phyloP scores from a whole-genome alignment of 1,140 invertebrate species.

The Diabrotica undecimpunctata region DNA sequence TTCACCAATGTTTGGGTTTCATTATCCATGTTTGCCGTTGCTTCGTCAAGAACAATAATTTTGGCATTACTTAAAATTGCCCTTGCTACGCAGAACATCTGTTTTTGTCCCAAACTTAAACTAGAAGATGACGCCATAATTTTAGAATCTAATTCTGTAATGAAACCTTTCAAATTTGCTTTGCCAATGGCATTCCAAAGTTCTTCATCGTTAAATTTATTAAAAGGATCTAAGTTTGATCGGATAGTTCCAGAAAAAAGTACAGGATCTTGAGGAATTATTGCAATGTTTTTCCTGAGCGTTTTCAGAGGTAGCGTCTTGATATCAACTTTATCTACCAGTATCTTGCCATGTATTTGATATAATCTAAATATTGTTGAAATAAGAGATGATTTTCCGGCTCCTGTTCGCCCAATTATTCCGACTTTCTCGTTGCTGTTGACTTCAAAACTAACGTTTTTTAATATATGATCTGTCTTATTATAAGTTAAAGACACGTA shows the following conservation, averaged over 20 bases:
- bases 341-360: slow-evolving; percentile 3
- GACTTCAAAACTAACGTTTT: slow-evolving; percentile 60
- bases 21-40: slow-evolving; percentile 68
- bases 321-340: slow-evolving; percentile 9
- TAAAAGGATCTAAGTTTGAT: slow-evolving; percentile 57
- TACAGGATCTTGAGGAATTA: slow-evolving; percentile 81
- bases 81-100: slow-evolving; percentile 74
- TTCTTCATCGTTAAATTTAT: slow-evolving; percentile 50
- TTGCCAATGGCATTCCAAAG: slow-evolving; percentile 42
- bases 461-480: slow-evolving; percentile 60
- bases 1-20: slow-evolving; percentile 67
- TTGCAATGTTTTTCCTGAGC: slow-evolving; percentile 69
- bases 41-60: slow-evolving; percentile 76
- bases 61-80: slow-evolving; percentile 71
- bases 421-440: slow-evolving; percentile 58
- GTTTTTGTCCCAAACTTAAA: slow-evolving; percentile 75
- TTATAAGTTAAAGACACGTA: slow-evolving; percentile 66
- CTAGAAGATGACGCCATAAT: slow-evolving; percentile 65
- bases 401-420: slow-evolving; percentile 50
- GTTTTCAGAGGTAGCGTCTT: slow-evolving; percentile 57
- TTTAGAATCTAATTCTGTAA: slow-evolving; percentile 35
- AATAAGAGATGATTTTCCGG: slow-evolving; percentile 75
- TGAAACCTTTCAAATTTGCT: slow-evolving; percentile 42
- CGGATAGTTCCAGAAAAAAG: slow-evolving; percentile 57
- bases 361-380: slow-evolving; percentile 47